Conservation (phyloP, 2,888 invertebrate genomes). For the Cryptocheilus praepositus region DNA sequence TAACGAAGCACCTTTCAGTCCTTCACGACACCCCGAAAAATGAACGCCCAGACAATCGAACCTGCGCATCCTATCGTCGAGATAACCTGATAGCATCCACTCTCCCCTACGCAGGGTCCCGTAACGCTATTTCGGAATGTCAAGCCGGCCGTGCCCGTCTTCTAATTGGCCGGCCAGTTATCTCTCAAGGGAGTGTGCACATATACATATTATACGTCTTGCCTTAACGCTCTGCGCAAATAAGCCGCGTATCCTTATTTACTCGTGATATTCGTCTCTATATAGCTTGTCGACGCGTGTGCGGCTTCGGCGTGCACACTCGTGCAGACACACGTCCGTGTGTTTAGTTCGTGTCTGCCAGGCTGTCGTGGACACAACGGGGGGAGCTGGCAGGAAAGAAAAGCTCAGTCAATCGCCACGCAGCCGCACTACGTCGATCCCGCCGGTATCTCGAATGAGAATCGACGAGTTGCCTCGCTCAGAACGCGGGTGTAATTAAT, state of each 20-base stretch:
- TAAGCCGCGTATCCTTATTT: constrained; percentile 37
- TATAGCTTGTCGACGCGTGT: not conserved
- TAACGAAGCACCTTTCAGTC: too few relatives aligned
- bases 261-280: constrained; percentile 32
- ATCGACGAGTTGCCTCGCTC: constrained; percentile 62
- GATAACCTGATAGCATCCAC: too few relatives aligned
- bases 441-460: constrained; percentile 61
- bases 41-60: too few relatives aligned
- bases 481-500: constrained; percentile 68
- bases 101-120: not conserved
- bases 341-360: constrained; percentile 1
- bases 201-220: constrained; percentile 35
- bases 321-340: constrained; percentile 13
- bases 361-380: constrained; percentile 15
- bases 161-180: constrained; percentile 42
- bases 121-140: constrained; percentile 47
- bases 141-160: constrained; percentile 23
- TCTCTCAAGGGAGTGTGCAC: constrained; percentile 19
- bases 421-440: constrained; percentile 30
- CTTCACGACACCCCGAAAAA: too few relatives aligned
- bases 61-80: too few relatives aligned
- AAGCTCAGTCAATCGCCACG: constrained; percentile 53
- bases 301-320: constrained; percentile 1
- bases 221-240: constrained; percentile 31
- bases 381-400: constrained; percentile 30